phyloP scores from a whole-genome alignment of 1,140 invertebrate species.

The Brachionus koreanus region DNA sequence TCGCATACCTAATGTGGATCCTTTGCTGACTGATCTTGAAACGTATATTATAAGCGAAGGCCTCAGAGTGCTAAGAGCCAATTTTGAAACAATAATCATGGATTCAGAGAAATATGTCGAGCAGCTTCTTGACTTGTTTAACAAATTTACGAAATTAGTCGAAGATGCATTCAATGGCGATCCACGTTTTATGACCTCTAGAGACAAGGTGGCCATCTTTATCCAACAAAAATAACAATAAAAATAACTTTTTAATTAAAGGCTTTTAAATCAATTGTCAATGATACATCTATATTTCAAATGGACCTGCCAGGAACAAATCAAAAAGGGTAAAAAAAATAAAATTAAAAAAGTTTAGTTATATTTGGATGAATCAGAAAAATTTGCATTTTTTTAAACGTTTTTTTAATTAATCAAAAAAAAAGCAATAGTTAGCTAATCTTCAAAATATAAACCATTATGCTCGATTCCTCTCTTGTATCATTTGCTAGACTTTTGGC shows the following conservation, averaged over 20 bases:
- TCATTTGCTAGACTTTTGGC: too few species aligned
- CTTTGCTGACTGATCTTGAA: constrained; percentile 85
- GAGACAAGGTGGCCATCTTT: constrained; percentile 71
- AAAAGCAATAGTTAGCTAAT: too few species aligned
- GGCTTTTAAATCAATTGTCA: constrained; percentile 94
- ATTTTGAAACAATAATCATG: constrained; percentile 87
- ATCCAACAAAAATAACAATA: neutral
- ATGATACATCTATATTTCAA: constrained; percentile 94
- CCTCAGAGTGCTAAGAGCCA: constrained; percentile 90
- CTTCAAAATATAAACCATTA: too few species aligned
- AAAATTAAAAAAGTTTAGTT: too few species aligned
- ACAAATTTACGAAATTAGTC: constrained; percentile 83
- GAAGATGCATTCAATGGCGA: constrained; percentile 93
- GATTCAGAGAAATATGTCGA: constrained; percentile 99
- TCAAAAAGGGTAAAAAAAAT: constrained; percentile 45
- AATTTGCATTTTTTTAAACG: too few species aligned
- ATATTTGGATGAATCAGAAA: too few species aligned
- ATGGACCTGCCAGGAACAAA: constrained; percentile 65
- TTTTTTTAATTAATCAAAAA: too few species aligned
- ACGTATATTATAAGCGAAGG: constrained; percentile 87
- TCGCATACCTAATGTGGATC: constrained; percentile 80
- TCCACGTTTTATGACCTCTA: constrained; percentile 88
- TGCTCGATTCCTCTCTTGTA: too few species aligned
- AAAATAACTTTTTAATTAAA: constrained; percentile 47
- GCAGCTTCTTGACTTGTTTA: constrained; percentile 84